phyloP scores from a whole-genome alignment of 2,113 vertebrate species.

The Procapra przewalskii region DNA sequence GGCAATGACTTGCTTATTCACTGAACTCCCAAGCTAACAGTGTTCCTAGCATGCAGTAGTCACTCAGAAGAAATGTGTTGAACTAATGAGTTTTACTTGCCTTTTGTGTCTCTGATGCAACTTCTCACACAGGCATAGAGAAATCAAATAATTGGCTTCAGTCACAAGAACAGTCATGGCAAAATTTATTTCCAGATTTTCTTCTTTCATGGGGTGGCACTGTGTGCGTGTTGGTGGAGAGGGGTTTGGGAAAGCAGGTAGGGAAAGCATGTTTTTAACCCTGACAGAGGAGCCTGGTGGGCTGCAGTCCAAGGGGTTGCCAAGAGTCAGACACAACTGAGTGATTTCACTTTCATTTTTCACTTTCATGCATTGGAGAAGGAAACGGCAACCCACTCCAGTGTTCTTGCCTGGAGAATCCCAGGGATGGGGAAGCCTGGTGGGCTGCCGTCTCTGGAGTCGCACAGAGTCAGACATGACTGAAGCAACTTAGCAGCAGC shows the following conservation, averaged over 20 bases:
- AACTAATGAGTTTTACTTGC: not conserved
- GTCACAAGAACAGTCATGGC: not conserved
- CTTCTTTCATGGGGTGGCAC: not conserved
- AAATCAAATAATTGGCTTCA: not conserved
- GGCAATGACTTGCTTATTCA: not conserved
- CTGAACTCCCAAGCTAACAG: not conserved
- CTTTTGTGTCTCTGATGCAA: not conserved
- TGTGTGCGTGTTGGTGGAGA: no score
- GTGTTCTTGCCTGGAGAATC: not conserved
- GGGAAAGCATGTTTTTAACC: not conserved
- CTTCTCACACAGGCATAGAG: not conserved
- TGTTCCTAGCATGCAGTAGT: not conserved
- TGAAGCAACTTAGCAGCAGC: no score
- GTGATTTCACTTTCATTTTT: no score
- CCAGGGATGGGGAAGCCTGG: fast-evolving
- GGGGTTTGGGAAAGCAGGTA: not conserved
- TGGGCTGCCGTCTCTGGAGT: no score
- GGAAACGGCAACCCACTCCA: not conserved
- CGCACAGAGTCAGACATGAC: no score
- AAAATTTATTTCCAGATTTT: not conserved
- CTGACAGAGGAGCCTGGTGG: not conserved
- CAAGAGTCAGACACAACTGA: fast-evolving
- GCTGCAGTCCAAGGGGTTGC: not conserved
- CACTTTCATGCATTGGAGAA: not conserved
- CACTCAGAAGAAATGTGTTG: not conserved